A percentile compares a stretch with the other conserved stretches of the same genome.
Conservation (phyloP, 2,888 invertebrate genomes). For the Nemotelus nigrinus region DNA sequence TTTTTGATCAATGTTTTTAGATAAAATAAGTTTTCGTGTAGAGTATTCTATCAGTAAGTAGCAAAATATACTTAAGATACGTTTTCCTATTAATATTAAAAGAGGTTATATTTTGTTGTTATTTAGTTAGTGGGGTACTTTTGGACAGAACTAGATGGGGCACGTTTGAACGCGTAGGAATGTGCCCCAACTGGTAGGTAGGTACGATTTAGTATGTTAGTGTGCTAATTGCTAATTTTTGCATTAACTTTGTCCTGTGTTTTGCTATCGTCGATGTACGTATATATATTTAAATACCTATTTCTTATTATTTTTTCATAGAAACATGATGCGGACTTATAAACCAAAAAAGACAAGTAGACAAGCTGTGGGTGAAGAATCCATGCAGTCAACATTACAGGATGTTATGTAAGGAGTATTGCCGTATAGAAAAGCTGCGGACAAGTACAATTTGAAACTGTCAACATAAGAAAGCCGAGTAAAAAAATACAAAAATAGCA, state of each 20-base stretch:
- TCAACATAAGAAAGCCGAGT: conserved; percentile 45
- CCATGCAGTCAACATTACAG: conserved; percentile 44
- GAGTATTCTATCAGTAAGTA: too few species aligned
- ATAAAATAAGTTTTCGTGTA: too few species aligned
- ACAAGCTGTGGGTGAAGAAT: conserved; percentile 44
- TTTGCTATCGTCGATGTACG: conserved; percentile 15
- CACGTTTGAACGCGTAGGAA: conserved; percentile 10
- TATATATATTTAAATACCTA: conserved; percentile 5
- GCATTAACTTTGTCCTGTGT: conserved; percentile 12
- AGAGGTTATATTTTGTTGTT: too few species aligned
- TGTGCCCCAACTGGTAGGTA: conserved; percentile 13
- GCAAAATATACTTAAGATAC: too few species aligned
- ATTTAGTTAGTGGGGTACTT: background rate
- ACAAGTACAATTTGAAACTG: conserved; percentile 44
- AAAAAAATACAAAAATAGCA: conserved; percentile 33
- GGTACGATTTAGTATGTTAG: conserved; percentile 12
- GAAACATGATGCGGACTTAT: conserved; percentile 45
- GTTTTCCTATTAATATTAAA: too few species aligned
- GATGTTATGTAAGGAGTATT: conserved; percentile 42
- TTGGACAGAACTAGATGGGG: conserved; percentile 11
- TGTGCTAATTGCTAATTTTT: conserved; percentile 17
- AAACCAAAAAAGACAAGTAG: conserved; percentile 44
- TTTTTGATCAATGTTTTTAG: too few species aligned
- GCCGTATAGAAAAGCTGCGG: conserved; percentile 45
- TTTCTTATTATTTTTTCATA: conserved; percentile 16